Base-by-base conservation (phyloP, 2,888 invertebrate species). In the Nasonia oneida region DNA sequence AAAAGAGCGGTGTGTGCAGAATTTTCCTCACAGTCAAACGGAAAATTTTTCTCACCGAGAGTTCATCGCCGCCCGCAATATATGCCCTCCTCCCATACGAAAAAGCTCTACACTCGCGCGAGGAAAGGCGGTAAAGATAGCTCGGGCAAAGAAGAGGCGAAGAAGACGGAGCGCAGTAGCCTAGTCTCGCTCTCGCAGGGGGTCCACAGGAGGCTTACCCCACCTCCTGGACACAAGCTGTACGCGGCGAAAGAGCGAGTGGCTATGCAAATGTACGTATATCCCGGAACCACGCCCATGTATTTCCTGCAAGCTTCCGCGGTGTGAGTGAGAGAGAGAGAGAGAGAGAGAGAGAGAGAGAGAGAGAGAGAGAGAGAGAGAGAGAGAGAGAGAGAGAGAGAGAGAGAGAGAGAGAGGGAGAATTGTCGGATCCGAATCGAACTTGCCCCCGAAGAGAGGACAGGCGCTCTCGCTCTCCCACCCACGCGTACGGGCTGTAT, bases 271-370 rank as follows among this genome's bases (percentile, higher is more conserved):
- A 92, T 92, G 90, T 90, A 89, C 91, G 91, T 92, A 92, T 92
- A 92, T 92, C 92, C 92, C 91, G 84, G 89, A 89, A 91, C 92
- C 93, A 92, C 92, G 92, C 92, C 92, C 92, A 91, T 92, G 92
- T 91, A 92, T 92, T 92, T 92, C 91, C 92, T 91, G 90, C 89
- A 87, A 90, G 90, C 91, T 92, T 92, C 91, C 92, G 92, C 90
- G 90, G 6, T 42, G 71, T 39, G 71, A 89, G 82, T 5, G 57
- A n/a, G 57, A 18, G 23, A 53, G 53, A 53, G 53, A 18, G 53
- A 18, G 53, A 53, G 53, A 53, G 53, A 53, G 53, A 53, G 53
- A 53, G 53, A 15, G 53, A 53, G 53, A 23, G 33, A 70, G 39
- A 73, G 73, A 73, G 73, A 73, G 42, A 42, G 42, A 5, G 76